Conservation (phyloP, 2,888 invertebrate genomes). For the Peribatodes rhomboidaria region DNA sequence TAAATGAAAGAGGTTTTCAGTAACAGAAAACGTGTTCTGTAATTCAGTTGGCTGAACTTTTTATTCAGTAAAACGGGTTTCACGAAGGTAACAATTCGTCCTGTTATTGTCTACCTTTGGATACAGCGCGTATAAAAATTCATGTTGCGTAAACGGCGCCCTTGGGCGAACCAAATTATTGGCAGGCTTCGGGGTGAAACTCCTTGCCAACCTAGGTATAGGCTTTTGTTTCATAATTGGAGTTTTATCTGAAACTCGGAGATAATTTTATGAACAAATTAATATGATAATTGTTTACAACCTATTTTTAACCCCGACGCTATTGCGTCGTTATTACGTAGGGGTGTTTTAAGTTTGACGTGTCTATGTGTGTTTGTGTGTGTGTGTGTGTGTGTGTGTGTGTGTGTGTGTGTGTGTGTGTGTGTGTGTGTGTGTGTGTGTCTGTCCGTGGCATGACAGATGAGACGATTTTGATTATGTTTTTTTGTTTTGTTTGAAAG, state of each 20-base stretch:
- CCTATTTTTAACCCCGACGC: too few species aligned
- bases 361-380: too few species aligned
- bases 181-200: constrained; percentile 11
- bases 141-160: constrained; percentile 22
- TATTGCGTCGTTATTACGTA: too few species aligned
- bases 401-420: too few species aligned
- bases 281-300: too few species aligned
- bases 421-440: too few species aligned
- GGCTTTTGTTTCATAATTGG: constrained; percentile 12
- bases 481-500: too few species aligned
- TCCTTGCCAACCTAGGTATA: not conserved
- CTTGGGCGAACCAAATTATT: constrained; percentile 21
- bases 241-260: not conserved
- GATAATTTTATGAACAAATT: too few species aligned
- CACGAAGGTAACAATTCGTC: constrained; percentile 19
- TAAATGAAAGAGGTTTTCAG: constrained; percentile 8
- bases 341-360: too few species aligned
- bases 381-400: too few species aligned
- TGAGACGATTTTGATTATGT: too few species aligned
- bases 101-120: constrained; percentile 15
- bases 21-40: constrained; percentile 8
- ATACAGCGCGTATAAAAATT: constrained; percentile 21
- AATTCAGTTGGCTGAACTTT: constrained; percentile 21
- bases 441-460: too few species aligned
- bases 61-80: constrained; percentile 13